These are phyloP conservation scores for Alexandromys fortis DNA, from an alignment of 2,113 vertebrate species.

Conservation along the genomic window DNA sequence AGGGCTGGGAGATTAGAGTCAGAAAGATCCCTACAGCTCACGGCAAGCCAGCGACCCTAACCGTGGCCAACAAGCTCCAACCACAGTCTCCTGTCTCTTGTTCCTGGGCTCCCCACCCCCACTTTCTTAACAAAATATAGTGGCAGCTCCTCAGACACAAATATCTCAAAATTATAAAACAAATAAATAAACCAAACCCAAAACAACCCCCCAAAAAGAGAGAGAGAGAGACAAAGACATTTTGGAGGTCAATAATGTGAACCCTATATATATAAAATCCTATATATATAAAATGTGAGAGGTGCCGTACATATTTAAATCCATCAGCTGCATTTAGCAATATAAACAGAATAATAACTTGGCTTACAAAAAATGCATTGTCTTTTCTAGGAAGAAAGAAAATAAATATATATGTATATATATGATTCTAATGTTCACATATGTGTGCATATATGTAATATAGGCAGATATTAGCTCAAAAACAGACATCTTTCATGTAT, in stretches of 20 bases:
- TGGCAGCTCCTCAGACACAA: slow-evolving; percentile 94
- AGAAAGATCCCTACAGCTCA: not conserved
- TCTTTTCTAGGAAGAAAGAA: too few species aligned
- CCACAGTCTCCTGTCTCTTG: not conserved
- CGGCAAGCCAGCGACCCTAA: not conserved
- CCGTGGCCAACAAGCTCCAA: too few species aligned
- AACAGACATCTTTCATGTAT: not conserved
- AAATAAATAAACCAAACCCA: slow-evolving; percentile 77
- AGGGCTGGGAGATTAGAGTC: too few species aligned
- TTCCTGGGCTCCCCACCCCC: slow-evolving; percentile 82
- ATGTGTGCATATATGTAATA: not conserved
- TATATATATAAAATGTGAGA: not conserved
- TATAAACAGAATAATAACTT: too few species aligned
- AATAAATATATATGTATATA: too few species aligned
- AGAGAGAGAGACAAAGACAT: slow-evolving; percentile 75
- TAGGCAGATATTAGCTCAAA: not conserved
- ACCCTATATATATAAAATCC: slow-evolving; percentile 33
- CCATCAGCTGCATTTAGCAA: too few species aligned
- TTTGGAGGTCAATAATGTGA: slow-evolving; percentile 67
- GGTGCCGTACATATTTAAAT: too few species aligned
- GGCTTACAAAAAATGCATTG: too few species aligned
- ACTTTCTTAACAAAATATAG: slow-evolving; percentile 93
- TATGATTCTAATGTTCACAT: too few species aligned
- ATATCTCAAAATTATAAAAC: slow-evolving; percentile 86
- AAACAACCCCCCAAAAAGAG: slow-evolving; percentile 63